A percentile compares a stretch with the other conserved stretches of the same genome.
Conservation (phyloP, 2,113 vertebrate species). For the Coptodon bakossiorum region DNA sequence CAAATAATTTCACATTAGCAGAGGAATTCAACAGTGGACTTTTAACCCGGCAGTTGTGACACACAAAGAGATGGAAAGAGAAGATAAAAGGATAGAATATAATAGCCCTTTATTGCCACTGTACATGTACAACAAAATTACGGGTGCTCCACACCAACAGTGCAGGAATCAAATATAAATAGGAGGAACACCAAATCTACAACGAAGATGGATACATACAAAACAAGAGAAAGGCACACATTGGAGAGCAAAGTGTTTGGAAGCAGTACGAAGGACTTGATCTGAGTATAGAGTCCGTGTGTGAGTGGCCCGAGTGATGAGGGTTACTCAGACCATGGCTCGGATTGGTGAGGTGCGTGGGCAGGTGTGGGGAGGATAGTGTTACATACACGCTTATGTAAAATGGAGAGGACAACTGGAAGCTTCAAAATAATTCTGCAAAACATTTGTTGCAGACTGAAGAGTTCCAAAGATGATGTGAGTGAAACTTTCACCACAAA, state of each 20-base stretch:
- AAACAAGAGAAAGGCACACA: not conserved
- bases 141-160: not conserved
- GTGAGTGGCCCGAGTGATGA: not conserved
- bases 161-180: not conserved
- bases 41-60: slow-evolving; percentile 11
- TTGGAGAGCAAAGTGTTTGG: not conserved
- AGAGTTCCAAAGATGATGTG: not conserved
- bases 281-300: accelerated
- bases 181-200: not conserved
- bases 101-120: not conserved
- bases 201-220: accelerated
- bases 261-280: not conserved
- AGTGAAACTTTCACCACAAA: not conserved
- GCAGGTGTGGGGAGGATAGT: not conserved
- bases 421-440: not conserved
- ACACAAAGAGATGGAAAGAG: not conserved
- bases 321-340: not conserved
- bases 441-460: not conserved
- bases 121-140: not conserved
- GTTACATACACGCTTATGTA: not conserved
- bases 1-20: slow-evolving; percentile 32
- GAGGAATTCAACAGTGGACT: slow-evolving; percentile 45
- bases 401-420: not conserved
- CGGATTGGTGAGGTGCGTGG: not conserved
- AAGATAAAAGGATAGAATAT: not conserved